Evolutionary conservation across 2,113 vertebrate genomes (phyloP).

Genomic region (Oryzias javanicus): DNA sequence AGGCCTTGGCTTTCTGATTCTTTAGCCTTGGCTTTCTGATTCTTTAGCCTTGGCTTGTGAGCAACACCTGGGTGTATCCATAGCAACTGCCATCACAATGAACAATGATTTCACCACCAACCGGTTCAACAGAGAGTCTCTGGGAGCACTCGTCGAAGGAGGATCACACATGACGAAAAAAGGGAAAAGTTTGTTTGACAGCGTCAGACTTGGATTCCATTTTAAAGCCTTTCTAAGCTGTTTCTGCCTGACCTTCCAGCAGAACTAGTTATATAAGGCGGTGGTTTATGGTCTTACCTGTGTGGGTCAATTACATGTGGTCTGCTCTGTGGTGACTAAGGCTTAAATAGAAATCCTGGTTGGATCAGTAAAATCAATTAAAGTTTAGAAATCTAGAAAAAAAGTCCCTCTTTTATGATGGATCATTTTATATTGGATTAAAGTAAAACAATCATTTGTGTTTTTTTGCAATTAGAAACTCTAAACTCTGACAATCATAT

Average conservation of each 20-base stretch:
- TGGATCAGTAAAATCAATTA: no score
- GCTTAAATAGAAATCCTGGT: no score
- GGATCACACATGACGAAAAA: constrained; percentile 23
- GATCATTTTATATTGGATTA: no score
- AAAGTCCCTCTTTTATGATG: no score
- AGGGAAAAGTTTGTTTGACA: constrained; percentile 26
- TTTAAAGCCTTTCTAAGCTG: background rate
- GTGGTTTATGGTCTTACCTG: constrained; percentile 19
- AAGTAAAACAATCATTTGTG: background rate
- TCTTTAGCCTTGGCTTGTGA: constrained; percentile 43
- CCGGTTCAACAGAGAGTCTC: constrained; percentile 83
- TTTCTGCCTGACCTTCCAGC: background rate
- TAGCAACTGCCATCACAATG: constrained; percentile 74
- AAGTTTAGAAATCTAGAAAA: no score
- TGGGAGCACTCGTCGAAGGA: constrained; percentile 44
- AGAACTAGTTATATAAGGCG: constrained; percentile 18
- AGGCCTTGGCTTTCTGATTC: constrained; percentile 65
- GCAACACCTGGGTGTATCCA: constrained; percentile 77
- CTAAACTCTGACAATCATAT: background rate
- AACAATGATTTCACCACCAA: constrained; percentile 76
- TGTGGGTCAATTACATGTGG: no score
- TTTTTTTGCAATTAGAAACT: background rate
- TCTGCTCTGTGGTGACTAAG: no score
- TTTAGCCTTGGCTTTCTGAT: constrained; percentile 43
- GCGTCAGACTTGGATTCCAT: background rate